Evolutionary conservation across 2,113 vertebrate species (phyloP).

Genomic region (Colistium nudipinnis): DNA sequence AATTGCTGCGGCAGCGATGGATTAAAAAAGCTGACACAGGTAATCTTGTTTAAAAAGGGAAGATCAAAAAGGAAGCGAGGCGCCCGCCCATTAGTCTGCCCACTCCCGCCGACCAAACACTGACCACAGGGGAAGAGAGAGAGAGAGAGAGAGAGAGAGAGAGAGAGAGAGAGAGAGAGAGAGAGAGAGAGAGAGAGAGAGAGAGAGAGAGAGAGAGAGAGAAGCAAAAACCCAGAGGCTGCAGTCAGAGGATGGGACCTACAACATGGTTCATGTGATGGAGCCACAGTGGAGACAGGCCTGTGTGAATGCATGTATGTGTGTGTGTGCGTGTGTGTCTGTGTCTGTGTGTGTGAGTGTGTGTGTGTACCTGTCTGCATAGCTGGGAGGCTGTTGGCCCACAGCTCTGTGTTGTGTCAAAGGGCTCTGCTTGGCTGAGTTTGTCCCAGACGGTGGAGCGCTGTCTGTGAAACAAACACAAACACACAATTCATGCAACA

Average conservation of each 20-base stretch:
- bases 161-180: not conserved
- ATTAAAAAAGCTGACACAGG: constrained; percentile 69
- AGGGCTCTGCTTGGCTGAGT: constrained; percentile 94
- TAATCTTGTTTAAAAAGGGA: constrained; percentile 60
- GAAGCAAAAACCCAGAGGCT: constrained; percentile 17
- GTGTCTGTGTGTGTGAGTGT: not conserved
- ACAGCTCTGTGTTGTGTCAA: constrained; percentile 88
- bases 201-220: not conserved
- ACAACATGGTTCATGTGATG: constrained; percentile 40
- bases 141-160: constrained; percentile 4
- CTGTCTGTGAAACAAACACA: too few species aligned
- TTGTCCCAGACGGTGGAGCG: constrained; percentile 91
- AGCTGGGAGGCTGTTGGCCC: constrained; percentile 81
- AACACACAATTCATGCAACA: constrained; percentile 39
- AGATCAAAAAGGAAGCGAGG: constrained; percentile 67
- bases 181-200: not conserved
- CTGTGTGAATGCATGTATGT: constrained; percentile 9
- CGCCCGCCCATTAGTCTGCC: constrained; percentile 37
- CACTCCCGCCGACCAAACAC: constrained; percentile 27
- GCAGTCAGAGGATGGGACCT: constrained; percentile 27
- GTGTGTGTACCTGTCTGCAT: constrained; percentile 72
- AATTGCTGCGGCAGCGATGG: constrained; percentile 38
- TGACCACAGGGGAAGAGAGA: constrained; percentile 11
- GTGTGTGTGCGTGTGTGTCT: too few species aligned
- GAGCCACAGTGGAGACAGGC: constrained; percentile 4